Conservation (phyloP, 2,113 vertebrate genomes). For the Oostethus manadensis region DNA sequence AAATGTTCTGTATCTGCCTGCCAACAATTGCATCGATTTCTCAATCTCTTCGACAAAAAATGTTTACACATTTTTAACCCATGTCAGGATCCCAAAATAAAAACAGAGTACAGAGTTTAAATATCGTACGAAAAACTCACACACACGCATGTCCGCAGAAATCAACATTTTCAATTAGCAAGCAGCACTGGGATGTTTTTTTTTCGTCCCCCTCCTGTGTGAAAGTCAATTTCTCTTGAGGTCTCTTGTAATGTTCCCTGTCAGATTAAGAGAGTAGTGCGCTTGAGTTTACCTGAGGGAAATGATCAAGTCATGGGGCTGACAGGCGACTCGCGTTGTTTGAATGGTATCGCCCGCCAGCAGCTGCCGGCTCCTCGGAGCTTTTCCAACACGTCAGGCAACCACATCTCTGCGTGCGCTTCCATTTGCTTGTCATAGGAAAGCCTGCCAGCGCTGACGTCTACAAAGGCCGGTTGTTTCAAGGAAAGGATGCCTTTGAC, state of each 20-base stretch:
- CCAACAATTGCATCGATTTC: no score
- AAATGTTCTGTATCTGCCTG: no score
- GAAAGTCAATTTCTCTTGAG: slow-evolving; percentile 41
- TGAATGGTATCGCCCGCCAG: slow-evolving; percentile 60
- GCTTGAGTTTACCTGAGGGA: slow-evolving; percentile 55
- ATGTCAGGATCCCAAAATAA: no score
- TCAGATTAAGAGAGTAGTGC: slow-evolving; percentile 52
- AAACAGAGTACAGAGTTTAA: no score
- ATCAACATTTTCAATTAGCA: slow-evolving; percentile 33
- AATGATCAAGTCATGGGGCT: slow-evolving; percentile 56
- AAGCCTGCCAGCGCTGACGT: background rate
- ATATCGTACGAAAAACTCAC: background rate
- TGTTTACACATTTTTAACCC: no score
- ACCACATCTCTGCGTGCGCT: background rate
- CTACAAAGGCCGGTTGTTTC: no score
- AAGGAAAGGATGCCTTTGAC: background rate
- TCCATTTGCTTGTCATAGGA: slow-evolving; percentile 6
- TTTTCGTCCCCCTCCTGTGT: slow-evolving; percentile 23
- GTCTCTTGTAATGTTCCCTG: slow-evolving; percentile 37
- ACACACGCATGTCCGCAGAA: background rate
- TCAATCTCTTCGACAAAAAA: no score
- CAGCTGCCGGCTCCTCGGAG: slow-evolving; percentile 47
- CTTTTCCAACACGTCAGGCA: slow-evolving; percentile 15
- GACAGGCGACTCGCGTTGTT: slow-evolving; percentile 49
- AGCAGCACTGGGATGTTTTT: slow-evolving; percentile 15